Conservation (phyloP, 2,113 vertebrate species). For the Eupsittula cactorum region DNA sequence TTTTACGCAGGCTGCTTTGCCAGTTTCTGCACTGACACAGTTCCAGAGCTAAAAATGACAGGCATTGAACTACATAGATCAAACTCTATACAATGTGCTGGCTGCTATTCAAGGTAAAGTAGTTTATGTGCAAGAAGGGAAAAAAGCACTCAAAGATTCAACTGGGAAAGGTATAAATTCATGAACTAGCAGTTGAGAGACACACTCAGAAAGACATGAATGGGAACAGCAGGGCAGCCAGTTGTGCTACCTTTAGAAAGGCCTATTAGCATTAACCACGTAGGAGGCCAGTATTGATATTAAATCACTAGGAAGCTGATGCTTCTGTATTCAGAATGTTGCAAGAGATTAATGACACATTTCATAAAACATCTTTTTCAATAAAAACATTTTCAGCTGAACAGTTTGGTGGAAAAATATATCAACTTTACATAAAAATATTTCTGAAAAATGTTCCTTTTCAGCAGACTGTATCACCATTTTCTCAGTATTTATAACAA, state of each 20-base stretch:
- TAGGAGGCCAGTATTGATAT: background rate
- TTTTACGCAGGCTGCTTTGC: background rate
- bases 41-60: background rate
- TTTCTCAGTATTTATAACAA: background rate
- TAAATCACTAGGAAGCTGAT: background rate
- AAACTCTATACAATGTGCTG: background rate
- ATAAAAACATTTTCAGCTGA: background rate
- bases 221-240: background rate
- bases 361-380: background rate
- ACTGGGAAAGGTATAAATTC: background rate
- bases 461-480: background rate
- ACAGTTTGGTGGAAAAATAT: background rate
- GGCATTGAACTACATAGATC: background rate
- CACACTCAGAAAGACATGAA: background rate
- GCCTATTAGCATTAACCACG: background rate
- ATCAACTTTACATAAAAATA: background rate
- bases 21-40: background rate
- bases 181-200: background rate
- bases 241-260: background rate
- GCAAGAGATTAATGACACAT: background rate
- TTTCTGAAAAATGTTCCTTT: background rate
- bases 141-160: background rate
- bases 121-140: background rate
- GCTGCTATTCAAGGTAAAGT: background rate
- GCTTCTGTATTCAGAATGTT: background rate